Evolutionary conservation across 1,140 invertebrate species (phyloP), one percentile per base, ranked within the genome.

Genomic region (Ips nitidus): DNA sequence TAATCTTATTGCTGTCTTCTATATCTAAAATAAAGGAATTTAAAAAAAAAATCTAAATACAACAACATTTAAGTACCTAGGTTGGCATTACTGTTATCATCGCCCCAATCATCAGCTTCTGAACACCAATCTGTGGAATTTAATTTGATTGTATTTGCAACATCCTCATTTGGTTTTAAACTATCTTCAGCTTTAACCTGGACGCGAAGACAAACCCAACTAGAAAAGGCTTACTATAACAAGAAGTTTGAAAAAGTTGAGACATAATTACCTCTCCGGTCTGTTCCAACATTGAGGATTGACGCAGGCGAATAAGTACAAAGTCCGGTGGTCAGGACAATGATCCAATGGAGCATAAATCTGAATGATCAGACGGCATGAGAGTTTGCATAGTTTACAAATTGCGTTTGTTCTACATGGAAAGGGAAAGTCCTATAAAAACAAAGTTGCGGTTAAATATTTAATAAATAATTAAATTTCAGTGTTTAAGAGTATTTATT

Each of bases 281-380:
- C 88, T 86, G 76, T 89, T 91, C 87, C 92, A 94, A 79, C 93
- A 95, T 70, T 87, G 87, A 4, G 91, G 88, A 81, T 91, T 94
- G 36, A 94, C 86, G 78, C 93, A 94, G 1, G 88, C 89, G 79
- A 93, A 94, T 61, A 94, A 81, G 79, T 94, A 94, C 0, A 95
- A 80, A n/a, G 90, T 94, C 61, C 93, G 85, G 80, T 94, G 92
- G 74, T 90, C 92, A 43, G 86, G 82, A 0, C 89, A 89, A 73
- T 87, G 87, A 61, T 90, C 90, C 71, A 94, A 77, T 2, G 93
- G 92, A 8, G 91, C 92, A 81, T 94, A 94, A 70, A 94, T 86
- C 81, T 95, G 93, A 2, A 92, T 77, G 8, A 92, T 83, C 66
- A 94, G 76, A 1, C 89, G 82, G 78, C 90, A 86, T 70, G 86